phyloP scores from a whole-genome alignment of 2,797 vertebrate genomes.

The Dicrostonyx torquatus region DNA sequence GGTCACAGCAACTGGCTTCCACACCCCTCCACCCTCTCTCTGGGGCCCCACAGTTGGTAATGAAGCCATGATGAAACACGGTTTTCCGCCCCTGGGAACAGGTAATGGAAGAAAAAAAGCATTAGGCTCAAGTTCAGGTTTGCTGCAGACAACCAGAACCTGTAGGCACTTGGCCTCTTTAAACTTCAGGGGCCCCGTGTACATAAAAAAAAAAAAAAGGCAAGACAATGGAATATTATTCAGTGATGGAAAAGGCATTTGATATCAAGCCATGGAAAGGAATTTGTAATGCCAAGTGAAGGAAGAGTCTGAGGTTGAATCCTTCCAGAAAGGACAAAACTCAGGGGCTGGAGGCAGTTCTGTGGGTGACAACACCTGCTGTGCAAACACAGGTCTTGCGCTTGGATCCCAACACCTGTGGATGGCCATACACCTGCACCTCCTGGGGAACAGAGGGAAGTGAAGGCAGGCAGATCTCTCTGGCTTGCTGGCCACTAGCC shows the following conservation, averaged over 20 bases:
- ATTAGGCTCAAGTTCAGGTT: neutral
- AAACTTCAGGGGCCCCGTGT: neutral
- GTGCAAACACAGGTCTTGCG: neutral
- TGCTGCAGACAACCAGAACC: rapidly evolving
- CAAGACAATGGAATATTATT: neutral
- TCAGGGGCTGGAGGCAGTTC: neutral
- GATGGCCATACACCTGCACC: neutral
- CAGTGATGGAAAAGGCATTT: neutral
- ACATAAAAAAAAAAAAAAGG: neutral
- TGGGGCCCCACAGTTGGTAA: neutral
- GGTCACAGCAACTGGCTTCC: slow-evolving; percentile 19
- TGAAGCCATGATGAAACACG: neutral
- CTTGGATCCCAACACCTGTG: neutral
- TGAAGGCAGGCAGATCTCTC: neutral
- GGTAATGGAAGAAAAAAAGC: neutral
- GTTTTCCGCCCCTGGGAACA: neutral
- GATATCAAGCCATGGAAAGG: neutral
- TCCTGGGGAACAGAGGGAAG: neutral
- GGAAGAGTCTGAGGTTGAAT: neutral
- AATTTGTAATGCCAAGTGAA: neutral
- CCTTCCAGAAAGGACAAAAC: neutral
- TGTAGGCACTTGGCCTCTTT: neutral
- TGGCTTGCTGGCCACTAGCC: neutral
- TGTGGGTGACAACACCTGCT: neutral
- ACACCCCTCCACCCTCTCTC: neutral